Evolutionary conservation across 2,113 vertebrate species (phyloP).

Genomic region (Salvator merianae): DNA sequence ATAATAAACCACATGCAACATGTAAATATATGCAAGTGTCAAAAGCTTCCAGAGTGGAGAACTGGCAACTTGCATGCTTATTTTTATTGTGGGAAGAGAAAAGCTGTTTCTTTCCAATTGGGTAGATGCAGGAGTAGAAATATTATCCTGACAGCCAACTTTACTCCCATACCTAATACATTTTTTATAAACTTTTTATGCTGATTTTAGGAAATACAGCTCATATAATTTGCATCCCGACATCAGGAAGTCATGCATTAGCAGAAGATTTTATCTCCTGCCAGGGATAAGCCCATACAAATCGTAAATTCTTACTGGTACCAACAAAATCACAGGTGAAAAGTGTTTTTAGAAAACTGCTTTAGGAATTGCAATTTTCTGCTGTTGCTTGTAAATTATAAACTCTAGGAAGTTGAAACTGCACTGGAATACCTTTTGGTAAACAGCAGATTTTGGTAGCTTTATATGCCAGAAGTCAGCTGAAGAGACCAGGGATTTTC

Average conservation of each 20-base stretch:
- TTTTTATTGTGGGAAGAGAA: slow-evolving; percentile 8
- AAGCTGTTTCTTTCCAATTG: slow-evolving; percentile 51
- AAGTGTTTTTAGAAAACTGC: slow-evolving; percentile 10
- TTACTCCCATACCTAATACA: slow-evolving; percentile 49
- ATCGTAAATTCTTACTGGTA: slow-evolving; percentile 20
- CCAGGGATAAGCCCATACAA: neutral
- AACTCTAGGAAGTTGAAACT: neutral
- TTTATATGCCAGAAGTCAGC: neutral
- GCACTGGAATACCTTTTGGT: neutral
- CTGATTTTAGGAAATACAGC: slow-evolving; percentile 55
- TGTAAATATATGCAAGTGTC: slow-evolving; percentile 12
- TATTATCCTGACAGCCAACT: slow-evolving; percentile 48
- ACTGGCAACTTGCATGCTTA: slow-evolving; percentile 24
- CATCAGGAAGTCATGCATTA: slow-evolving; percentile 37
- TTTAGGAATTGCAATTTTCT: slow-evolving; percentile 26
- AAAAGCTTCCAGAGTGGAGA: slow-evolving; percentile 10
- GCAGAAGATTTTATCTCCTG: slow-evolving; percentile 40
- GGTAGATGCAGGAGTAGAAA: slow-evolving; percentile 57
- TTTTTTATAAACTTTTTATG: slow-evolving; percentile 54
- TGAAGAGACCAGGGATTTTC: neutral
- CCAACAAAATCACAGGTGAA: slow-evolving; percentile 23
- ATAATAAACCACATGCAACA: neutral
- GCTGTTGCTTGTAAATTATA: neutral
- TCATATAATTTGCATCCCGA: slow-evolving; percentile 51
- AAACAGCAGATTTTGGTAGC: neutral